phyloP scores from a whole-genome alignment of 2,797 vertebrate genomes.

The Mareca penelope region DNA sequence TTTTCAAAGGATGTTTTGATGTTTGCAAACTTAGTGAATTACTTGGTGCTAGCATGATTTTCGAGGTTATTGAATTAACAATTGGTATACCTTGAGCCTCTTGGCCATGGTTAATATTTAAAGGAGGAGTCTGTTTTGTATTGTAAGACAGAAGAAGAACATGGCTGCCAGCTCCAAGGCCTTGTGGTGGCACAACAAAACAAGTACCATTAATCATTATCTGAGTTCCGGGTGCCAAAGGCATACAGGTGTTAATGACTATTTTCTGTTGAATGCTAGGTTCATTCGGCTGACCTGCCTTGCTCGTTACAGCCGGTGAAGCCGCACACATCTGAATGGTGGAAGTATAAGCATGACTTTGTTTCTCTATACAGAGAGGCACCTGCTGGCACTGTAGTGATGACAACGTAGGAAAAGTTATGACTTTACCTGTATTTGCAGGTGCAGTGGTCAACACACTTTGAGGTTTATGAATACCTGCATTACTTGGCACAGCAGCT shows the following conservation, averaged over 20 bases:
- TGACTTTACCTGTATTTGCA: conserved; percentile 65
- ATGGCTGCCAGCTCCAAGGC: conserved; percentile 92
- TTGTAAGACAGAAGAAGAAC: conserved; percentile 89
- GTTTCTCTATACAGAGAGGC: conserved; percentile 66
- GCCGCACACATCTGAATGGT: conserved; percentile 37
- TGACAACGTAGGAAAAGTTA: conserved; percentile 61
- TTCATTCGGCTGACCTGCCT: conserved; percentile 69
- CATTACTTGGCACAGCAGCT: conserved; percentile 69
- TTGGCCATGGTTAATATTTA: conserved; percentile 67
- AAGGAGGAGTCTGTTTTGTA: conserved; percentile 72
- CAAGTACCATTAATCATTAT: conserved; percentile 91
- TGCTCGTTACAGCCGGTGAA: conserved; percentile 54
- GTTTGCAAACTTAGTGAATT: conserved; percentile 67
- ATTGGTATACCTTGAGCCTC: conserved; percentile 62
- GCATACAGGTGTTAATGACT: conserved; percentile 90
- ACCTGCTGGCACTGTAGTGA: conserved; percentile 68
- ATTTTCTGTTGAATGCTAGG: conserved; percentile 88
- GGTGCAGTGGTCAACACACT: conserved; percentile 45
- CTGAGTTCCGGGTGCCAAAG: conserved; percentile 93
- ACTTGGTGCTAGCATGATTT: conserved; percentile 64
- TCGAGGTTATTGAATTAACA: conserved; percentile 70
- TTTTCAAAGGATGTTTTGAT: conserved; percentile 73
- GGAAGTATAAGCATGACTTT: conserved; percentile 52
- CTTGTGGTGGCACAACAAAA: conserved; percentile 94
- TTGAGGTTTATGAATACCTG: conserved; percentile 69